phyloP scores from a whole-genome alignment of 2,113 vertebrate species.

The Oncorhynchus gorbuscha region DNA sequence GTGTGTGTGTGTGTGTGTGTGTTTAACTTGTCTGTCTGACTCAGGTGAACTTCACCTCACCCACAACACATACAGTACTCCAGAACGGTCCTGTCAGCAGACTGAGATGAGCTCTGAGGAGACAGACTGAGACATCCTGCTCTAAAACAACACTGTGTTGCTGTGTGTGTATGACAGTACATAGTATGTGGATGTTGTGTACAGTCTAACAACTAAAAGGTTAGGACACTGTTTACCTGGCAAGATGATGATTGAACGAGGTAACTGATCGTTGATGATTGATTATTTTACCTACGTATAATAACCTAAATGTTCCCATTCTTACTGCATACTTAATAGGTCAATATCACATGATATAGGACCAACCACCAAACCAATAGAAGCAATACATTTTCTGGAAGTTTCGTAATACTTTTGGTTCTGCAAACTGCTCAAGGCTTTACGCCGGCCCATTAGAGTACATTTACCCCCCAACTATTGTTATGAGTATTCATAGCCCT shows the following conservation, averaged over 20 bases:
- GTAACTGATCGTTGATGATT: too few relatives aligned
- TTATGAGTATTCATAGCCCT: conserved; percentile 55
- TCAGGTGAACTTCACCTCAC: conserved; percentile 25
- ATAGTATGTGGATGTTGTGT: background rate
- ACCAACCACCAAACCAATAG: too few relatives aligned
- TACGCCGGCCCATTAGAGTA: conserved; percentile 12
- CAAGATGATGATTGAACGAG: too few relatives aligned
- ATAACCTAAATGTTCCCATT: too few relatives aligned
- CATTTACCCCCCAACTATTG: conserved; percentile 24
- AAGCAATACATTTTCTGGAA: background rate
- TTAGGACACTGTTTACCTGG: background rate
- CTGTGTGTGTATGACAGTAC: background rate
- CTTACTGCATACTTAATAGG: too few relatives aligned
- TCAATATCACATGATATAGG: too few relatives aligned
- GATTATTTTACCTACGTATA: background rate
- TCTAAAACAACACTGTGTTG: conserved; percentile 32
- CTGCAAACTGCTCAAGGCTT: background rate
- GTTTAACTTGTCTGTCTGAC: conserved; percentile 23
- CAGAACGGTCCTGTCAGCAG: conserved; percentile 48
- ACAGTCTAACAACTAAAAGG: conserved; percentile 40
- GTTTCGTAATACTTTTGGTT: background rate
- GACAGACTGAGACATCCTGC: conserved; percentile 30
- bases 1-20: background rate
- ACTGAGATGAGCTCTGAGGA: background rate
- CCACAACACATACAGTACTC: conserved; percentile 27